Percentiles rank a stretch among this genome's conserved stretches.
Evolutionary conservation across 2,797 vertebrate genomes (phyloP).

Genomic region (Tapera naevia): DNA sequence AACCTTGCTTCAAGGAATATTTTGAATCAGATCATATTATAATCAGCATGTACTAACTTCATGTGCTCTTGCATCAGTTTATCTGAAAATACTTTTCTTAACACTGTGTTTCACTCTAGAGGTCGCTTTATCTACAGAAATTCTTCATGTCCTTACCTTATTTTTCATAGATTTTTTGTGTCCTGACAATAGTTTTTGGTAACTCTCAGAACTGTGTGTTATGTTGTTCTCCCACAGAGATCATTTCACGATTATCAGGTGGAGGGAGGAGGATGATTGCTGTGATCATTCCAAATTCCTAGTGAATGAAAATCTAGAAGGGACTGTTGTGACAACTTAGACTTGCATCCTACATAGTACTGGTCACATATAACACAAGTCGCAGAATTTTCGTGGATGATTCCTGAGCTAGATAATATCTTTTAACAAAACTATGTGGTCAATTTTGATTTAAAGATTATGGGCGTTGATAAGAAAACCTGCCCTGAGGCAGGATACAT

Average conservation of each 20-base stretch:
- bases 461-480: background rate
- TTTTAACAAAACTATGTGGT: background rate
- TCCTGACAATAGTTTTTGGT: background rate
- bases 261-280: background rate
- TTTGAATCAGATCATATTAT: slow-evolving; percentile 50
- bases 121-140: background rate
- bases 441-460: slow-evolving; percentile 6
- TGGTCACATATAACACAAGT: background rate
- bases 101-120: background rate
- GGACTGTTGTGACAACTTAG: background rate
- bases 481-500: background rate
- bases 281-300: background rate
- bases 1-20: slow-evolving; percentile 34
- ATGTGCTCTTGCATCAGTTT: background rate
- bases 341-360: background rate
- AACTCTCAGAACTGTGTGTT: background rate
- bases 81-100: background rate
- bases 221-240: background rate
- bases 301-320: background rate
- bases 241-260: background rate
- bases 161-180: background rate
- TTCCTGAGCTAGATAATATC: background rate
- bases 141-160: background rate
- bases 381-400: background rate
- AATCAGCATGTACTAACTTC: slow-evolving; percentile 15